Evolutionary conservation across 2,113 vertebrate species (phyloP).

Genomic region (Sturnus vulgaris): DNA sequence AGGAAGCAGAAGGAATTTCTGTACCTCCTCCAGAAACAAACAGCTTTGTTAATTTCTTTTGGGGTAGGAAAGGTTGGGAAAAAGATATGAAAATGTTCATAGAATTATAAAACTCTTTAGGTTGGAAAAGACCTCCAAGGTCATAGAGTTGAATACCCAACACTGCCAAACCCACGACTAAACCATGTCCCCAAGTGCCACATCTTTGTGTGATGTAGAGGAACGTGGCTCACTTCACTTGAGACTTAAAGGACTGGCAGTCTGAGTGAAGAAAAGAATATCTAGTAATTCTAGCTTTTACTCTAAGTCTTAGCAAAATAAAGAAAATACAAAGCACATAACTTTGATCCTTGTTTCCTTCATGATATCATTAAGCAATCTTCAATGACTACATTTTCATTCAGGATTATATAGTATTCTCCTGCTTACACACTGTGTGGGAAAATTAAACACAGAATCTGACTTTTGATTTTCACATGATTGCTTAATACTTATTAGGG

Average conservation of each 20-base stretch:
- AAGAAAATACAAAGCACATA: background rate
- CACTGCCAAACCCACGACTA: accelerated
- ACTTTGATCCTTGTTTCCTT: background rate
- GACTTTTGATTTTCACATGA: background rate
- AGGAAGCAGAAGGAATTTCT: background rate
- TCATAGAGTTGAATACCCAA: background rate
- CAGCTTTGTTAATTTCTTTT: background rate
- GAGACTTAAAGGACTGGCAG: background rate
- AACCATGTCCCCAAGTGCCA: background rate
- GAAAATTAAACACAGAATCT: background rate
- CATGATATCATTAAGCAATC: background rate
- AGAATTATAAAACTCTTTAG: background rate
- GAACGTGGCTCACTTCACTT: accelerated
- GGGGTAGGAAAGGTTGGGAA: background rate
- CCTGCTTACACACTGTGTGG: background rate
- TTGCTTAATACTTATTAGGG: background rate
- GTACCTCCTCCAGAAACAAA: background rate
- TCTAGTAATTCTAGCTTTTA: background rate
- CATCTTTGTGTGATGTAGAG: accelerated
- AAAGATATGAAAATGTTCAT: accelerated
- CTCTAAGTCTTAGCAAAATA: background rate
- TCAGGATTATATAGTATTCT: background rate
- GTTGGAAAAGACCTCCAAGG: background rate
- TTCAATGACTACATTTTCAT: background rate
- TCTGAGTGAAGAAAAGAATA: background rate